phyloP scores from a whole-genome alignment of 2,888 invertebrate species.

The Lithosia quadra region DNA sequence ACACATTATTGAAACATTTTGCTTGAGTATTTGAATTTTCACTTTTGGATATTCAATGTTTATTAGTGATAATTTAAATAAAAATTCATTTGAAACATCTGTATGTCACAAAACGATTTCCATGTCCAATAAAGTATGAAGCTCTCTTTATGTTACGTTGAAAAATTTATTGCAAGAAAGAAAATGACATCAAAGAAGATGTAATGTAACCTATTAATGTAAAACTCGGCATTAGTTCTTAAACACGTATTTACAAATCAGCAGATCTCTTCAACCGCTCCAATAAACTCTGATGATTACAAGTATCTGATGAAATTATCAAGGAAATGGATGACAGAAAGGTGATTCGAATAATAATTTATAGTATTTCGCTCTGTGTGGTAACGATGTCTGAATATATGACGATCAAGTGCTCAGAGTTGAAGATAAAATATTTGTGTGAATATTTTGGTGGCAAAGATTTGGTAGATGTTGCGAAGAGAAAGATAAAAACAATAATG shows the following conservation, averaged over 20 bases:
- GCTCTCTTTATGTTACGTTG: conserved; percentile 71
- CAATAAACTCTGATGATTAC: conserved; percentile 48
- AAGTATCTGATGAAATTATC: conserved; percentile 51
- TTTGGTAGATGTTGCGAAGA: conserved; percentile 17
- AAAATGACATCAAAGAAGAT: conserved; percentile 80
- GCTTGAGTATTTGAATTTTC: neutral
- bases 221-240: conserved; percentile 47
- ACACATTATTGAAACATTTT: no score
- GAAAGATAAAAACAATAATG: conserved; percentile 11
- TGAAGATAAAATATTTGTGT: conserved; percentile 30
- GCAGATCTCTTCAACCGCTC: conserved; percentile 38
- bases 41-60: neutral
- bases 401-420: conserved; percentile 13
- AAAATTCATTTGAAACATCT: conserved; percentile 14
- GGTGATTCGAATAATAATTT: conserved; percentile 47
- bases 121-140: conserved; percentile 73
- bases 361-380: conserved; percentile 38
- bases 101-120: conserved; percentile 68
- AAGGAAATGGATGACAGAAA: conserved; percentile 47
- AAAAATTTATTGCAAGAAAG: conserved; percentile 77
- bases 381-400: conserved; percentile 30
- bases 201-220: conserved; percentile 67
- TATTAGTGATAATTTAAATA: neutral
- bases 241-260: conserved; percentile 52
- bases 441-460: conserved; percentile 16